Percentiles rank a stretch among this genome's conserved stretches.
Conservation (phyloP, 2,113 vertebrate species). For the Chionis minor region DNA sequence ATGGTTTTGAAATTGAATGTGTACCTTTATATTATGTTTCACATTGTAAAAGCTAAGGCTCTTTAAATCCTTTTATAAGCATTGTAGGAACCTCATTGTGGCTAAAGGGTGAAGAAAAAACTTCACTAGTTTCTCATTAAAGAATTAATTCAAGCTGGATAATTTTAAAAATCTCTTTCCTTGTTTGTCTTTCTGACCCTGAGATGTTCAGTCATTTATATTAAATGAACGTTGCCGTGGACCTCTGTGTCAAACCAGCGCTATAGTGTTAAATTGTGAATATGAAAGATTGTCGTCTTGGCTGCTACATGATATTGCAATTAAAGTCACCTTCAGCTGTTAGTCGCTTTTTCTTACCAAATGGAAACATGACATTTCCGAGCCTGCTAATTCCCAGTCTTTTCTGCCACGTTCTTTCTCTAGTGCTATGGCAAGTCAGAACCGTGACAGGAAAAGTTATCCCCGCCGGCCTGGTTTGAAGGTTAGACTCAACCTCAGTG, state of each 20-base stretch:
- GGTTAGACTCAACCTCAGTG: background rate
- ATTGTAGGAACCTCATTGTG: background rate
- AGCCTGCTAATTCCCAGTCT: background rate
- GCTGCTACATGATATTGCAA: slow-evolving; percentile 22
- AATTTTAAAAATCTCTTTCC: background rate
- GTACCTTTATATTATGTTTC: background rate
- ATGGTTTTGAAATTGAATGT: background rate
- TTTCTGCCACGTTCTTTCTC: background rate
- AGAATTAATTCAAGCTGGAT: background rate
- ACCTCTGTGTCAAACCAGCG: background rate
- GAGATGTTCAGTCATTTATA: background rate
- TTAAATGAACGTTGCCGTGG: background rate
- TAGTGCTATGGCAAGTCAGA: background rate
- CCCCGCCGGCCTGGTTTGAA: background rate
- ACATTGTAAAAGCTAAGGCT: background rate
- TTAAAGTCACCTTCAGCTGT: background rate
- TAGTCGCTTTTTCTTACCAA: background rate
- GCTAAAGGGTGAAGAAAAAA: background rate
- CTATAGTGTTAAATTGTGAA: background rate
- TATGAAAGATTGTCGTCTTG: background rate
- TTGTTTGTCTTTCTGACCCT: background rate
- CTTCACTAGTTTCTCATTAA: background rate
- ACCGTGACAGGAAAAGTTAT: background rate
- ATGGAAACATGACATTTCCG: background rate
- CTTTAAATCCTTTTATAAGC: background rate